Conservation (phyloP, 37 sponge, comb jelly and placozoan species). For the Agelas oroides region DNA sequence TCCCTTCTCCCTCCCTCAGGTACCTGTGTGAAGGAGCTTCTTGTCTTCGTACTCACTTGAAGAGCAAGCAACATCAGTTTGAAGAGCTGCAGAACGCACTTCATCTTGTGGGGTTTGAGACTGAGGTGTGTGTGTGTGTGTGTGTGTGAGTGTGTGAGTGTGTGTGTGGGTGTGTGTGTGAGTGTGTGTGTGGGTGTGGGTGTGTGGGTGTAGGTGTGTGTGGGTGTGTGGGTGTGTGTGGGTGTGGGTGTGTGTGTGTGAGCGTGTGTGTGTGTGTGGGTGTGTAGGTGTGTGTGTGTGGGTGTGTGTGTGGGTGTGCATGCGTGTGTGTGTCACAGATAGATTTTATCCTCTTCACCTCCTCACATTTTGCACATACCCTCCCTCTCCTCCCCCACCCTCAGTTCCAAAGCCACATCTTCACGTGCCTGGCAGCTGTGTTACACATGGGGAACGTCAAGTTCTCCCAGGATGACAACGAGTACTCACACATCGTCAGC, state of each 20-base stretch:
- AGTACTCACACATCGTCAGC: conserved; percentile 59
- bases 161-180: no score
- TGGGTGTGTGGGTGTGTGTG: no score
- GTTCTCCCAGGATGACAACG: conserved; percentile 71
- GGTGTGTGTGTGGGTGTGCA: no score
- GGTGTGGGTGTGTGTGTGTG: no score
- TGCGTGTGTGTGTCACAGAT: no score
- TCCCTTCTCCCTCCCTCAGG: conserved; percentile 7
- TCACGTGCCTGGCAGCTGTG: conserved; percentile 55
- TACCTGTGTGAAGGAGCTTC: conserved; percentile 63
- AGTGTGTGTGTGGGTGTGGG: no score
- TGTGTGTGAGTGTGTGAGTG: conserved; percentile 17
- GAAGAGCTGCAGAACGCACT: conserved; percentile 74
- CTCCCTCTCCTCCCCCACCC: neutral
- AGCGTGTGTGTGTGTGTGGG: no score
- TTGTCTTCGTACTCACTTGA: neutral
- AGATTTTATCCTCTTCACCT: no score
- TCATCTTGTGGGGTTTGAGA: conserved; percentile 80
- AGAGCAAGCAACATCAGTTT: conserved; percentile 33
- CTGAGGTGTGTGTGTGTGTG: conserved; percentile 32
- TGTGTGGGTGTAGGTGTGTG: no score
- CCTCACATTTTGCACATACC: no score
- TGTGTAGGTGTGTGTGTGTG: conserved; percentile 15
- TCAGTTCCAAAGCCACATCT: conserved; percentile 59
- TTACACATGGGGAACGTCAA: conserved; percentile 75